phyloP scores from a whole-genome alignment of 2,888 invertebrate genomes.

The Rhorus exstirpatorius region DNA sequence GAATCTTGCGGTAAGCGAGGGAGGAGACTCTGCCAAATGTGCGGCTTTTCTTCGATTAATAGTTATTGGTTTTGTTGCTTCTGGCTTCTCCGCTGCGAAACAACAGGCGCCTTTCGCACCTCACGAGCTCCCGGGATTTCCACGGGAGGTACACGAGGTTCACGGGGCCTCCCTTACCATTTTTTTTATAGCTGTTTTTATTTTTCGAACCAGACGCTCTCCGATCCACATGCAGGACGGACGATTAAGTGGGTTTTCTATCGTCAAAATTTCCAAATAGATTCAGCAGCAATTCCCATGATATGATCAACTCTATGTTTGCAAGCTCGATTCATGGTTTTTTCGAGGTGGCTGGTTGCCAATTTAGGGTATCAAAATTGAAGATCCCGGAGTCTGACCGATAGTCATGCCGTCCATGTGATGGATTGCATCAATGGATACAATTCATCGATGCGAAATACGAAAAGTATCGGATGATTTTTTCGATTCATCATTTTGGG shows the following conservation, averaged over 20 bases:
- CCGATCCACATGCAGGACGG: not conserved
- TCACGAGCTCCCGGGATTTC: slow-evolving; percentile 15
- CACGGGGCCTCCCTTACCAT: not conserved
- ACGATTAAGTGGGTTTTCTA: not conserved
- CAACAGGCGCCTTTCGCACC: slow-evolving; percentile 43
- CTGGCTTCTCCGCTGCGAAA: slow-evolving; percentile 55
- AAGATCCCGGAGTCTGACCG: too few relatives aligned
- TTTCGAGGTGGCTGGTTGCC: too few relatives aligned
- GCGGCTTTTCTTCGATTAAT: slow-evolving; percentile 82
- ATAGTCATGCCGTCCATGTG: too few relatives aligned
- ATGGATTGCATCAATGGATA: too few relatives aligned
- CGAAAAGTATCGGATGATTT: too few relatives aligned
- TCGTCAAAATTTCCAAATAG: not conserved
- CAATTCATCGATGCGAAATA: too few relatives aligned
- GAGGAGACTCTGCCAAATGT: slow-evolving; percentile 80
- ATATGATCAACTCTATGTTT: not conserved
- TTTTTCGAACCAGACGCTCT: not conserved
- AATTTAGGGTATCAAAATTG: too few relatives aligned
- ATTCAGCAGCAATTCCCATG: not conserved
- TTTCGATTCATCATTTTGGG: too few relatives aligned
- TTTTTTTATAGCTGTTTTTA: not conserved
- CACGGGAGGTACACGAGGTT: not conserved
- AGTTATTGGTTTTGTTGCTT: slow-evolving; percentile 82
- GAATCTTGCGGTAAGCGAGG: slow-evolving; percentile 70
- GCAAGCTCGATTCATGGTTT: not conserved